A percentile compares a stretch with the other conserved stretches of the same genome.
Evolutionary conservation across 1,140 invertebrate genomes (phyloP).

Genomic region (Ylistrum balloti): DNA sequence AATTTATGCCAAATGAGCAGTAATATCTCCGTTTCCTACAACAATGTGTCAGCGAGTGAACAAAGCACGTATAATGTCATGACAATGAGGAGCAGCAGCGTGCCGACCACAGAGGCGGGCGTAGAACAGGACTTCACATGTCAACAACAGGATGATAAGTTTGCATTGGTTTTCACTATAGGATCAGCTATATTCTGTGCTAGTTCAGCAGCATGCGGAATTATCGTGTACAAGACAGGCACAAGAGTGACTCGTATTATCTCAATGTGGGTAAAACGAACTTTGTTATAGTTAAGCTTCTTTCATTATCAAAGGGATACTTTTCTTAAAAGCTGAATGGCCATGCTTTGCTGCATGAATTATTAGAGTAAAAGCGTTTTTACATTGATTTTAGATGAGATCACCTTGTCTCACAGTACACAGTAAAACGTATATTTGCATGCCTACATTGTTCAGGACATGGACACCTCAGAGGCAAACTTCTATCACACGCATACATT

Average conservation of each 20-base stretch:
- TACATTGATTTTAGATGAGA: too few relatives aligned
- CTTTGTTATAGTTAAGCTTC: not conserved
- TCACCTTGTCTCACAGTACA: not conserved
- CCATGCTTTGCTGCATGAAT: not conserved
- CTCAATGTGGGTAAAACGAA: not conserved
- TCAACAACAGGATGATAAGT: not conserved
- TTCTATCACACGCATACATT: too few relatives aligned
- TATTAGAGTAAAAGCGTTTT: too few relatives aligned
- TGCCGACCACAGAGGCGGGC: not conserved
- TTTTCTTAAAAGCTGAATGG: not conserved
- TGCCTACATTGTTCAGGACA: not conserved
- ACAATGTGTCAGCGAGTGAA: not conserved
- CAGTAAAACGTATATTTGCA: not conserved
- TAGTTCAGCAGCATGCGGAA: not conserved
- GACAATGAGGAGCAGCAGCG: not conserved
- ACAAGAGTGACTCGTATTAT: not conserved
- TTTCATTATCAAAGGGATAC: not conserved
- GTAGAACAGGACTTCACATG: not conserved
- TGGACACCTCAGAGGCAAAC: not conserved
- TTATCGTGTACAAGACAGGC: not conserved
- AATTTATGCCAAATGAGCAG: not conserved
- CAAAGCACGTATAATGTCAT: not conserved
- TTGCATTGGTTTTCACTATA: not conserved
- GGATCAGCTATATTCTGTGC: slow-evolving; percentile 10
- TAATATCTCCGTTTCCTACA: not conserved